Conservation (phyloP, 2,797 vertebrate genomes). For the Vipera ursinii region DNA sequence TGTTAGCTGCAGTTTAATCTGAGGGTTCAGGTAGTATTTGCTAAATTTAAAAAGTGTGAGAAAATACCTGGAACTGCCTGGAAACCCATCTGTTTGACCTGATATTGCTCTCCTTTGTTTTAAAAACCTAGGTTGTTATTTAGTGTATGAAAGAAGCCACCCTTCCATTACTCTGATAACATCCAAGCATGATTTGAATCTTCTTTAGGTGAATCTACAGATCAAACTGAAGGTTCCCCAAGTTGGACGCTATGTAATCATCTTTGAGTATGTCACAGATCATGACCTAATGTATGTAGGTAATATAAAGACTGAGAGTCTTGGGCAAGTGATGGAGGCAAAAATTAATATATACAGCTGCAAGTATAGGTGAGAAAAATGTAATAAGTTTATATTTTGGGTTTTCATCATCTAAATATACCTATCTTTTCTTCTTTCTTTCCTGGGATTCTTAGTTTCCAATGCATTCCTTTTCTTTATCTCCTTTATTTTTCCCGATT, state of each 20-base stretch:
- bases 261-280: slow-evolving; percentile 85
- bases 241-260: slow-evolving; percentile 75
- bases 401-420: background rate
- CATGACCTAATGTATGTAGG: slow-evolving; percentile 71
- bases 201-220: slow-evolving; percentile 77
- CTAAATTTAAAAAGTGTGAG: too few relatives aligned
- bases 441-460: background rate
- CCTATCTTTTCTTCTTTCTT: background rate
- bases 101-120: background rate
- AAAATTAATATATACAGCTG: slow-evolving; percentile 86
- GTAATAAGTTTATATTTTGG: background rate
- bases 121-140: background rate
- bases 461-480: background rate
- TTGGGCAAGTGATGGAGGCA: slow-evolving; percentile 64
- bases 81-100: background rate
- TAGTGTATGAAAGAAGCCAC: background rate
- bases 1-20: background rate
- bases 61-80: too few relatives aligned
- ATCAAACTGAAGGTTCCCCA: slow-evolving; percentile 77
- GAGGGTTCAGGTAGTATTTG: too few relatives aligned
- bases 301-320: slow-evolving; percentile 70
- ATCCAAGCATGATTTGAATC: background rate
- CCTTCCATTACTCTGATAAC: background rate
- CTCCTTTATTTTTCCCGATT: background rate
- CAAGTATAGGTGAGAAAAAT: slow-evolving; percentile 78